Base-by-base conservation (phyloP, 37 sponge, comb jelly and placozoan genomes). In the Hormiphora californensis region DNA sequence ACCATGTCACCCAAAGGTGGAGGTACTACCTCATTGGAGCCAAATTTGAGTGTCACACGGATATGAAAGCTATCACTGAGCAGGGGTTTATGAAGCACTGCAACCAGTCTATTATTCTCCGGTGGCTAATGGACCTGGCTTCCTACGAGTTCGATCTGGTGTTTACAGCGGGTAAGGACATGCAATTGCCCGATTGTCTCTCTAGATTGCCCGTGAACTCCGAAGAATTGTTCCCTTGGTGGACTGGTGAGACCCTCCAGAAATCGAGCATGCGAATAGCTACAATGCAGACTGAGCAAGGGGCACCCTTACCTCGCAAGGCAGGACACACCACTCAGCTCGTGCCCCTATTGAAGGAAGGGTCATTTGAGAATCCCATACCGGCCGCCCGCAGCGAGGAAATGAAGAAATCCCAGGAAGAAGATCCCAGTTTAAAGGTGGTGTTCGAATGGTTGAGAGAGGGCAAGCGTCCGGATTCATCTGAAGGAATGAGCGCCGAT, bases 31-130 rank as follows among this genome's bases (percentile, higher is more conserved):
- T 73, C 2, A 21, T 73, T 7, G 43, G 23, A 23, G 12, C 35
- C 5, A 3, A 73, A 4, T 73, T 73, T 17, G 43, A 43, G 5
- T 33, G 25, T 36, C 22, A n/a, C 44, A 17, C 23, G 2, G 81
- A 73, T 46, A 73, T 73, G 81, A 73, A 73, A 19, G 81, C 81
- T 3, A 15, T 73, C 12, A 73, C 81, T 4, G 40, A 73, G 27
- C 28, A 41, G 43, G 22, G 28, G 17, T 73, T 73, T 40, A 27
- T 73, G 41, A 73, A 73, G 27, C 40, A 73, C 21, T 43, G 46
- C 22, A 73, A 73, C 35, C 43, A 22, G 12, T 43, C 25, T 43
- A 46, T 73, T 11, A 15, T 73, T 22, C 5, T 73, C 28, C 8
- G 81, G 44, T 73, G 81, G 81, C 40, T 73, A 8, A 4, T 73